These are phyloP conservation scores for Acanthaster planci DNA, from an alignment of 35 echinoderm and acorn worm species.

Conservation along the genomic window DNA sequence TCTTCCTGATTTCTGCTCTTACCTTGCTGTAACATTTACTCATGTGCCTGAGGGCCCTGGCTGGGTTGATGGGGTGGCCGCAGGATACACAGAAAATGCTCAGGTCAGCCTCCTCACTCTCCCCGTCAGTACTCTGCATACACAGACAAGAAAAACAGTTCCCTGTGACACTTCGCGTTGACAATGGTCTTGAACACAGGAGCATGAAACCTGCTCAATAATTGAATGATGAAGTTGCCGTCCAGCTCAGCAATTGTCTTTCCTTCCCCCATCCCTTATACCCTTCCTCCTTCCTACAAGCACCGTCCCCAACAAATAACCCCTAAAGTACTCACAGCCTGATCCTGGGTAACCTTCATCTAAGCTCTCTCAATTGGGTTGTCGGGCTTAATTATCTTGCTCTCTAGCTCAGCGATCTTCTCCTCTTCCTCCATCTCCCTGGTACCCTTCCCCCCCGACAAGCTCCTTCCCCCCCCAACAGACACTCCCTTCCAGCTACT, in stretches of 20 bases:
- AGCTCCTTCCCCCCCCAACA: background rate
- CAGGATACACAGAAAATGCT: constrained; percentile 98
- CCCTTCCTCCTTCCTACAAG: background rate
- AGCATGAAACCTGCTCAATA: no score
- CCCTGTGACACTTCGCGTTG: no score
- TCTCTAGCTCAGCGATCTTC: constrained; percentile 88
- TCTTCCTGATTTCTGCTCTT: background rate
- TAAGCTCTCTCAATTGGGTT: constrained; percentile 73
- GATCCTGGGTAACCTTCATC: constrained; percentile 42
- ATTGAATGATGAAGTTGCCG: no score
- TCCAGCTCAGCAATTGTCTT: no score
- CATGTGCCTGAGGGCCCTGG: constrained; percentile 86
- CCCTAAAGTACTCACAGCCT: constrained; percentile 51
- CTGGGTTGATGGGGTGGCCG: constrained; percentile 86
- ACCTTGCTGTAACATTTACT: constrained; percentile 93
- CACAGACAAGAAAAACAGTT: background rate
- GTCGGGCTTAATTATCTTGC: constrained; percentile 72
- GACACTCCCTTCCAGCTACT: background rate
- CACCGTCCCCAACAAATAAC: no score
- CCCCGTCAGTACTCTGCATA: constrained; percentile 62
- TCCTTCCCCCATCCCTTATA: no score
- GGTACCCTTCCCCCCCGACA: constrained; percentile 50
- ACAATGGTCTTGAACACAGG: no score
- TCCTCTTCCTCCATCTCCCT: constrained; percentile 83
- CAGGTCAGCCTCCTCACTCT: constrained; percentile 79